phyloP scores from a whole-genome alignment of 2,888 invertebrate genomes.

The Shargacucullia verbasci region DNA sequence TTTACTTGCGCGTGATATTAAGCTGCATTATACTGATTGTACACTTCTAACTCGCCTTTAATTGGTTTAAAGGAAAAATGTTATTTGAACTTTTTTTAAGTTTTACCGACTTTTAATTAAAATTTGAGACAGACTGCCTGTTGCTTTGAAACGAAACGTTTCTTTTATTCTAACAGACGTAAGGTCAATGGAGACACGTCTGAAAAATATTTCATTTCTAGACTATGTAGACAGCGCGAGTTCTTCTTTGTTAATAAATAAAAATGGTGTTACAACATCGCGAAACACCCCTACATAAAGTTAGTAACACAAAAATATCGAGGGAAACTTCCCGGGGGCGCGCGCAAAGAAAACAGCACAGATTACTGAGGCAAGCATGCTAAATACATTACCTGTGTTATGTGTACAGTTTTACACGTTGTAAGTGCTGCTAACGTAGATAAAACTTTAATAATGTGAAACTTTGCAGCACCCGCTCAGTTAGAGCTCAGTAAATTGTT shows the following conservation, averaged over 20 bases:
- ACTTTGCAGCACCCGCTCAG: slow-evolving; percentile 53
- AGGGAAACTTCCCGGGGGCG: slow-evolving; percentile 4
- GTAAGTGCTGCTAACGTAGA: slow-evolving; percentile 49
- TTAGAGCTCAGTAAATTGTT: slow-evolving; percentile 65
- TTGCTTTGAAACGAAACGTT: neutral
- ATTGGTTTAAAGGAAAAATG: slow-evolving; percentile 12
- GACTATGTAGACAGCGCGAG: too few species aligned
- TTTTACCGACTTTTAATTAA: neutral
- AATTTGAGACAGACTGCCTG: neutral
- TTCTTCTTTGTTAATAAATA: too few species aligned
- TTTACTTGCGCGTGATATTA: slow-evolving; percentile 24
- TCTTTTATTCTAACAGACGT: neutral
- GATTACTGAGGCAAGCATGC: slow-evolving; percentile 59
- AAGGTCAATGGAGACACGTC: neutral
- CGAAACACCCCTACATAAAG: neutral
- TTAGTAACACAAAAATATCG: too few species aligned
- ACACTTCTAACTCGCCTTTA: neutral
- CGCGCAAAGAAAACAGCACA: slow-evolving; percentile 41
- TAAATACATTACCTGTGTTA: slow-evolving; percentile 58
- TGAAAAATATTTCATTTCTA: too few species aligned
- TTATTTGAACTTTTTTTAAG: slow-evolving; percentile 2
- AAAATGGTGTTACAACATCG: too few species aligned
- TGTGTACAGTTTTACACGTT: slow-evolving; percentile 47
- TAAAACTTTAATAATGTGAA: slow-evolving; percentile 65
- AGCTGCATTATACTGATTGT: slow-evolving; percentile 10